phyloP scores from a whole-genome alignment of 2,113 vertebrate species.

The Python bivittatus region DNA sequence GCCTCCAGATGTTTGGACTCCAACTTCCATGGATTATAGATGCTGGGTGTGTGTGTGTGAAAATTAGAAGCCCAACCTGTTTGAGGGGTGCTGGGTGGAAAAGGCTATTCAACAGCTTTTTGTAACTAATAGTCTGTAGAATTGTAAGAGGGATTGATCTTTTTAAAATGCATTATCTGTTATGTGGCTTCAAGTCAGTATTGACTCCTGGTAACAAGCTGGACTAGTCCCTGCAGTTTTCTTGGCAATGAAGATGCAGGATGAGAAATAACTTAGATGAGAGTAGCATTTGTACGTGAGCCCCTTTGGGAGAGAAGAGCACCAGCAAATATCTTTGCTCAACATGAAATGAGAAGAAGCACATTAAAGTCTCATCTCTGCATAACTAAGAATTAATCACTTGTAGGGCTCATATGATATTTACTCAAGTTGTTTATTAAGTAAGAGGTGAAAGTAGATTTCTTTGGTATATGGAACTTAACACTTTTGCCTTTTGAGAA shows the following conservation, averaged over 20 bases:
- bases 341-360: neutral
- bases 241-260: neutral
- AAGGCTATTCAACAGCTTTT: neutral
- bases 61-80: neutral
- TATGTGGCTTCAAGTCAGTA: neutral
- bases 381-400: slow-evolving; percentile 17
- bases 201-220: neutral
- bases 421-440: slow-evolving; percentile 1
- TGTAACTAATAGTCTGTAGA: neutral
- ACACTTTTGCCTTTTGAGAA: neutral
- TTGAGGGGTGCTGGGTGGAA: neutral
- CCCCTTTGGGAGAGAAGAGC: neutral
- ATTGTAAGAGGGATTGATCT: neutral
- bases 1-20: too few species aligned
- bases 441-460: neutral
- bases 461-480: neutral
- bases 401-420: neutral
- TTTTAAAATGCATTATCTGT: neutral
- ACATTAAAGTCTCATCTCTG: neutral
- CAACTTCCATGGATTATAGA: too few species aligned
- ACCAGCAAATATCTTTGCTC: neutral
- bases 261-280: neutral
- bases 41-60: too few species aligned
- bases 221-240: neutral
- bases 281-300: neutral